phyloP scores from a whole-genome alignment of 2,888 invertebrate genomes.

The Drosophila borborema region DNA sequence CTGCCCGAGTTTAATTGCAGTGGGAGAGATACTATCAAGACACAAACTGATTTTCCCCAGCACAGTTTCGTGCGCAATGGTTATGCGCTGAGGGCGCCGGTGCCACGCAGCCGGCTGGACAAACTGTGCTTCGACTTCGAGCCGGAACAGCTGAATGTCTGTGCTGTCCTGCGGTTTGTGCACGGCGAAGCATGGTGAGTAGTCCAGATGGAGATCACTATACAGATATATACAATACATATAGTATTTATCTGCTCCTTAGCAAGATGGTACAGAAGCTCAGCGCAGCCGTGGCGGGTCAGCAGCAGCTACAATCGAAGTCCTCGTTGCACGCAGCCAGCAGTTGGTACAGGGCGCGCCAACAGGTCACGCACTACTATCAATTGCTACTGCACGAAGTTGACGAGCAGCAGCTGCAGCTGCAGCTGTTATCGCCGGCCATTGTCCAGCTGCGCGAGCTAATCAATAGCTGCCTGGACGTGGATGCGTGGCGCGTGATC shows the following conservation, averaged over 20 bases:
- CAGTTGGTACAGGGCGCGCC: slow-evolving; percentile 67
- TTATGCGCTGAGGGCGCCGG: slow-evolving; percentile 51
- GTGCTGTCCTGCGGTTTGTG: slow-evolving; percentile 59
- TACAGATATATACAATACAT: not conserved
- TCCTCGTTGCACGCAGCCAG: slow-evolving; percentile 20
- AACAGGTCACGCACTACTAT: slow-evolving; percentile 79
- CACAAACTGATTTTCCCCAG: slow-evolving; percentile 60
- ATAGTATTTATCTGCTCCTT: not conserved
- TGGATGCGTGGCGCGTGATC: slow-evolving; percentile 72
- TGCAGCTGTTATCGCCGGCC: slow-evolving; percentile 35
- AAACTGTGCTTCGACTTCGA: slow-evolving; percentile 72
- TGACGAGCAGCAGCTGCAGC: slow-evolving; percentile 42
- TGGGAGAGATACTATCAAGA: slow-evolving; percentile 77
- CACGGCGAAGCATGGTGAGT: slow-evolving; percentile 81
- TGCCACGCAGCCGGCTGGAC: slow-evolving; percentile 38
- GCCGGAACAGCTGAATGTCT: slow-evolving; percentile 57
- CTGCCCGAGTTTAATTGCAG: slow-evolving; percentile 82
- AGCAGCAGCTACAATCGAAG: slow-evolving; percentile 48
- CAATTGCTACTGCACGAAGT: slow-evolving; percentile 69
- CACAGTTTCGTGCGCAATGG: slow-evolving; percentile 79
- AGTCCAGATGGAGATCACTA: not conserved
- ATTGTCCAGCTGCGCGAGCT: slow-evolving; percentile 67
- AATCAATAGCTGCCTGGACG: slow-evolving; percentile 70
- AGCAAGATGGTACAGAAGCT: slow-evolving; percentile 83
- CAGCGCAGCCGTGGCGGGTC: slow-evolving; percentile 62